phyloP scores from a whole-genome alignment of 2,113 vertebrate genomes.

The Otis tarda region DNA sequence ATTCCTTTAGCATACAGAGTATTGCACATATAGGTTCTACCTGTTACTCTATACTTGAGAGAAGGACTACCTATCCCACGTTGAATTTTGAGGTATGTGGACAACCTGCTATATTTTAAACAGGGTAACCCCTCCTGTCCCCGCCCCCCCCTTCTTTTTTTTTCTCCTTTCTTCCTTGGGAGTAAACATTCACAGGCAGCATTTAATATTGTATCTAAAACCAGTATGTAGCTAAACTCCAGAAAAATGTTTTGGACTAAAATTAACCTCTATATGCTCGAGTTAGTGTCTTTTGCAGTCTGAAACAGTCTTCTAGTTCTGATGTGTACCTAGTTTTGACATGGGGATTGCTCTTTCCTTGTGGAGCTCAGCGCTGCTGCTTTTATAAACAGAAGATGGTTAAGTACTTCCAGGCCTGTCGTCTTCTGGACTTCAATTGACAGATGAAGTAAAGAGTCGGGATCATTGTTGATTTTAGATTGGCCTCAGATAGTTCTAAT shows the following conservation, averaged over 20 bases:
- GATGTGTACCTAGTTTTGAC: neutral
- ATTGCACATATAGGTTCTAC: neutral
- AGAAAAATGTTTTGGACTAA: neutral
- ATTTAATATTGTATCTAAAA: neutral
- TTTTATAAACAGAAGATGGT: neutral
- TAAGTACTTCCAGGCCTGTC: neutral
- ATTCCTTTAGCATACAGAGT: neutral
- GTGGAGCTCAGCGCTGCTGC: neutral
- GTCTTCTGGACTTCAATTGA: neutral
- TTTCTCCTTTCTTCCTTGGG: neutral
- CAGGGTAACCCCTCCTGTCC: neutral
- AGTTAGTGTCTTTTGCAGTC: neutral
- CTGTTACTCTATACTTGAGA: neutral
- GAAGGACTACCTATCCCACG: neutral
- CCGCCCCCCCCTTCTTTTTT: rapidly evolving
- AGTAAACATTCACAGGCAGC: neutral
- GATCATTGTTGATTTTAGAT: neutral
- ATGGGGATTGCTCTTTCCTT: neutral
- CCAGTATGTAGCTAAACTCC: neutral
- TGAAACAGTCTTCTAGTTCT: neutral
- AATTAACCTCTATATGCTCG: neutral
- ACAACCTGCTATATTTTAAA: neutral
- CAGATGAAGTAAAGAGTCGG: neutral
- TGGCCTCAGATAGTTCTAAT: neutral
- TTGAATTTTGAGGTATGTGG: neutral